Evolutionary conservation across 2,113 vertebrate species (phyloP), one percentile per base, ranked within the genome.

Genomic region (Numenius arquata): DNA sequence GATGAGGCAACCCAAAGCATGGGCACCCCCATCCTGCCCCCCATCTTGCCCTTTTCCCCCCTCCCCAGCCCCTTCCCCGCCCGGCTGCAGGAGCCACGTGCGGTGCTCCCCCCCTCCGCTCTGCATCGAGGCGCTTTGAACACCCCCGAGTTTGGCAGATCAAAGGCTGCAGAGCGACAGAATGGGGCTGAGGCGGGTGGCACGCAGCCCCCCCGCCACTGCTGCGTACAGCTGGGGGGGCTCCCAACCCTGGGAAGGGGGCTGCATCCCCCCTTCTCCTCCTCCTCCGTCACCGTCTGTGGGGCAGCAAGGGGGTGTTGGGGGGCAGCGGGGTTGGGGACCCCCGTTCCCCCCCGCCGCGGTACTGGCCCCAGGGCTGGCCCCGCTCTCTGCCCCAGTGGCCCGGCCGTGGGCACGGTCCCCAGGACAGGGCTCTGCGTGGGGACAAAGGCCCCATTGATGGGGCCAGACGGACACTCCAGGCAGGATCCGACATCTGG

Each of bases 371-470:
- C 11, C 25, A 2, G 29, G 18, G 23, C 4, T 12, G 40, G 58
- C 26, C 40, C 58, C 19, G 7, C 11, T 2, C 22, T 41, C 32
- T 34, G 50, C 8, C 77, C 59, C 30, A 1, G n/a, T 41, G 53
- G 29, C 73, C 63, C 36, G 2, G 30, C 29, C 36, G 1, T 1
- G 58, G 45, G 32, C 48, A 12, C 14, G 3, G 55, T 25, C 50
- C 65, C 30, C 16, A 15, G 62, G 59, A n/a, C 52, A 29, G 66
- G 85, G 68, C 73, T 87, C 73, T 8, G 18, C 78, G 76, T 26
- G 80, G 95, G 58, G 81, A 98, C 97, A 98, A 97, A 96, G 88
- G 50, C 73, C 36, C 86, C 88, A 92, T 97, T 98, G 96, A 97
- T 26, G 10, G 77, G 65, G 66, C 88, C 94, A 95, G 95, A 79